Base-by-base conservation (phyloP, 2,888 invertebrate species). In the Junonia oenone region DNA sequence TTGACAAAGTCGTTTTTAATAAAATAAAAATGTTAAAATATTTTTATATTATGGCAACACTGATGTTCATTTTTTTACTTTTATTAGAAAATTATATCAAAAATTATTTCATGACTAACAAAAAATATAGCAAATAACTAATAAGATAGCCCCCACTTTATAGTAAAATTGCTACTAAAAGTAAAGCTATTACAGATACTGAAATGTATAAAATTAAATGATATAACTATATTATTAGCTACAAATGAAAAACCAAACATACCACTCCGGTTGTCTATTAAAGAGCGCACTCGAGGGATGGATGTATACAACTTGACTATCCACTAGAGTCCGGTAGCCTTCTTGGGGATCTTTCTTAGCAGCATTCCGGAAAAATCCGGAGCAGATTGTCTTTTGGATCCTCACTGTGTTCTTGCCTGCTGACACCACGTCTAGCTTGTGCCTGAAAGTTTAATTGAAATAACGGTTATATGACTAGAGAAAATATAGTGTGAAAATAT, bases 291-390 rank as follows among this genome's bases (percentile, higher is more conserved):
- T 98, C 0, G 98, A 98, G 0, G 99, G 99, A 91, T 99, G 99
- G 73, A 99, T 99, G 82, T 99, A 99, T 11, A 99, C 99, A 9
- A 98, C 97, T 86, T 98, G 99, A 63, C 97, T 97, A 83, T 99
- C 99, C 0, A 99, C 99, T 6, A 99, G 91, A 0, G 99, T 99
- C 51, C 99, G 92, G 85, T 99, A 99, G 0, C 96, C 96, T 86
- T 99, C 99, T 78, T 99, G 99, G 0, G 99, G 99, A 91, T 99
- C 99, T 76, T 99, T 99, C 85, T 99, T 99, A 0, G 99, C 98
- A 0, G 99, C 99, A 85, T 99, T 99, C 53, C 99, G 92, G 90
- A 99, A 99, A 91, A 99, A 99, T 1, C 99, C 99, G 0, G 98
- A 97, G 79, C 99, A 99, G 51, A 99, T 97, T 0, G 99, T 98